These are phyloP conservation scores for Apis laboriosa DNA, from an alignment of 1,140 invertebrate species.

Conservation along the genomic window DNA sequence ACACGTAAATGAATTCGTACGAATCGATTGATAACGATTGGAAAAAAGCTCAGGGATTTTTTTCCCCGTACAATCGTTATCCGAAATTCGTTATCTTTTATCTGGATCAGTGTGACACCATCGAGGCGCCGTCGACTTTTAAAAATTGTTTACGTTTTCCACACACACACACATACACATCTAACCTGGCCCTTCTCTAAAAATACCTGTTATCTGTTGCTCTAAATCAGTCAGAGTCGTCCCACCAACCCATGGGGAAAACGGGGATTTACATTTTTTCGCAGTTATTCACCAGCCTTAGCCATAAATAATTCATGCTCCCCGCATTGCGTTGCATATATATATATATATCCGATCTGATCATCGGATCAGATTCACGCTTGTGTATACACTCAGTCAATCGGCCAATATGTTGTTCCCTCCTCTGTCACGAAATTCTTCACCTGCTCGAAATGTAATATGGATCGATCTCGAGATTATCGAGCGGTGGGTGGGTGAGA, in stretches of 20 bases:
- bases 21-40: no score
- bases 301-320: conserved; percentile 33
- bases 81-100: not conserved
- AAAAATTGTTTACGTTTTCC: conserved; percentile 18
- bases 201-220: conserved; percentile 37
- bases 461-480: no score
- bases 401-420: no score
- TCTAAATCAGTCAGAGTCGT: conserved; percentile 25
- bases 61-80: not conserved
- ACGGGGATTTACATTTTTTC: conserved; percentile 33
- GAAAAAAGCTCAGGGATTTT: no score
- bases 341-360: conserved; percentile 9
- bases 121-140: not conserved
- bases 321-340: conserved; percentile 16
- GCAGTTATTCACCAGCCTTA: conserved; percentile 18
- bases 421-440: not conserved
- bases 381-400: not conserved
- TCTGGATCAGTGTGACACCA: not conserved
- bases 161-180: not conserved
- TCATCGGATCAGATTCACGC: conserved; percentile 28
- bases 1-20: no score
- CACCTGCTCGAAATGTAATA: no score
- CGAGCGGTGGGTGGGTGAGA: no score
- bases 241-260: not conserved
- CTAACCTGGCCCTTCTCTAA: not conserved